A percentile compares a stretch with the other conserved stretches of the same genome.
Evolutionary conservation across 2,888 invertebrate genomes (phyloP).

Genomic region (Villa cingulata): DNA sequence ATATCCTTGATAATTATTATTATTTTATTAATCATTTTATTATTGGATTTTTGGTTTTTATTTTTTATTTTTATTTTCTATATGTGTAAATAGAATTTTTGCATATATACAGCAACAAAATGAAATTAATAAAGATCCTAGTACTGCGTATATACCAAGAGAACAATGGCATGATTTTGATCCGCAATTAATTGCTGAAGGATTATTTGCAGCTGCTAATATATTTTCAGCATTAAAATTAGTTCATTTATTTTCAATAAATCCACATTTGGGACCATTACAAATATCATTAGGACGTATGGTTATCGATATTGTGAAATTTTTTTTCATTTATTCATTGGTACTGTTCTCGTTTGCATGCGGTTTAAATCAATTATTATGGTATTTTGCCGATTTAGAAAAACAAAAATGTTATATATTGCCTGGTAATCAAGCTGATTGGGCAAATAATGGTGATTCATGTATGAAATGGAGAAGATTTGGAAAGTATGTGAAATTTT

Average conservation of each 20-base stretch:
- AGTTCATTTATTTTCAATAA: constrained; percentile 84
- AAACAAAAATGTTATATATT: constrained; percentile 58
- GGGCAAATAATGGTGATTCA: constrained; percentile 60
- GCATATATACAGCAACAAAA: constrained; percentile 62
- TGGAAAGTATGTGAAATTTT: constrained; percentile 51
- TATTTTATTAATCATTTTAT: too few species aligned
- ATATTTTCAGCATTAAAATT: constrained; percentile 85
- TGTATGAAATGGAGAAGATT: constrained; percentile 79
- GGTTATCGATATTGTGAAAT: constrained; percentile 85
- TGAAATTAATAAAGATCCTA: constrained; percentile 53
- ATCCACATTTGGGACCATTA: constrained; percentile 81
- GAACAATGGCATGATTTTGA: constrained; percentile 88
- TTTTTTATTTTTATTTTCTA: constrained; percentile 34
- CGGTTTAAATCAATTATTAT: constrained; percentile 80
- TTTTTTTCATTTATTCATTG: constrained; percentile 77
- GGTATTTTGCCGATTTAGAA: constrained; percentile 86
- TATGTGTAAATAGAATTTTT: constrained; percentile 45
- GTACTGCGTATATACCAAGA: constrained; percentile 60
- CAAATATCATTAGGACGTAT: constrained; percentile 83
- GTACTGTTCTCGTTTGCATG: constrained; percentile 88
- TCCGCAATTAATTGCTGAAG: constrained; percentile 84
- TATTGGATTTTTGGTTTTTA: too few species aligned
- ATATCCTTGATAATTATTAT: too few species aligned
- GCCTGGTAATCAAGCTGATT: constrained; percentile 58
- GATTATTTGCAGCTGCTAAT: constrained; percentile 88